Evolutionary conservation across 2,113 vertebrate genomes (phyloP).

Genomic region (Dipodomys spectabilis): DNA sequence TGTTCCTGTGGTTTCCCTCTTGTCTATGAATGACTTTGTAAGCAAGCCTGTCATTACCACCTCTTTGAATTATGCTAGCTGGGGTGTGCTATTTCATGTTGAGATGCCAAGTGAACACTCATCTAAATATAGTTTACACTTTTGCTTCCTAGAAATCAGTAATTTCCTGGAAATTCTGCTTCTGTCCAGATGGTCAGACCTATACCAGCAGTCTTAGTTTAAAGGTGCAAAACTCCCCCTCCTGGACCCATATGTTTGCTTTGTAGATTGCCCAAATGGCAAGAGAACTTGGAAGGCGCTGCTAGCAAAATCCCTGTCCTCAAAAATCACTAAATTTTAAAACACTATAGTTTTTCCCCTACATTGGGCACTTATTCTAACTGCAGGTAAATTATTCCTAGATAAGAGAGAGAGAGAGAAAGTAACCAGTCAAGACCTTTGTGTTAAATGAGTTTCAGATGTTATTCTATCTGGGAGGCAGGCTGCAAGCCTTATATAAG

Average conservation of each 20-base stretch:
- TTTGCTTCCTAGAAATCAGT: background rate
- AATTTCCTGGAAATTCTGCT: background rate
- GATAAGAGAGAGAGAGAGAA: constrained; percentile 40
- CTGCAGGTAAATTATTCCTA: constrained; percentile 22
- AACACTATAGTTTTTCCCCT: background rate
- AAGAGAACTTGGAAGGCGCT: constrained; percentile 23
- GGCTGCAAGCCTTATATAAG: constrained; percentile 38
- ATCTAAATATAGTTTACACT: background rate
- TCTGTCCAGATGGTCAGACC: background rate
- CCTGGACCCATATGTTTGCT: background rate
- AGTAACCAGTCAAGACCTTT: constrained; percentile 46
- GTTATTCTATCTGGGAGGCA: constrained; percentile 35
- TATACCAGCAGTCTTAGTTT: background rate
- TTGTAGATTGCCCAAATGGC: background rate
- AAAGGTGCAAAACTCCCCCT: background rate
- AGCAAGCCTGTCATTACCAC: background rate
- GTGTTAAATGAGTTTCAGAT: constrained; percentile 41
- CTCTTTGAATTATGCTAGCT: background rate
- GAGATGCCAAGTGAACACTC: background rate
- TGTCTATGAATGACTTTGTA: background rate
- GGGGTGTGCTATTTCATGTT: background rate
- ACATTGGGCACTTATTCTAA: constrained; percentile 22
- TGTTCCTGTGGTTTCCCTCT: fast-evolving
- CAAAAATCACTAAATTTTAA: constrained; percentile 16
- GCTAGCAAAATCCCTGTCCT: constrained; percentile 21